These are phyloP conservation scores for Macquaria ambigua DNA, from an alignment of 2,113 vertebrate genomes.

Conservation along the genomic window DNA sequence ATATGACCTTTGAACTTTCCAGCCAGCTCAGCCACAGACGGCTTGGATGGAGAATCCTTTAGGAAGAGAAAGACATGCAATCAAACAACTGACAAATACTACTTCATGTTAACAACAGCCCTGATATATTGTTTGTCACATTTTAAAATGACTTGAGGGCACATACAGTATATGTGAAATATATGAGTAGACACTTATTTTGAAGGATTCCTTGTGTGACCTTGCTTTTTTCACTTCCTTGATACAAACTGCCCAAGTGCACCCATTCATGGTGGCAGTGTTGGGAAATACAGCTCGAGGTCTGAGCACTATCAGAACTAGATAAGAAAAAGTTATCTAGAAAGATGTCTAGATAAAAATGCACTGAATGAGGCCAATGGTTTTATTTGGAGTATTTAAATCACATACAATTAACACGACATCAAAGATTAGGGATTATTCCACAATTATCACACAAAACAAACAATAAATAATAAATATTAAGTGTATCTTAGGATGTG, in stretches of 20 bases:
- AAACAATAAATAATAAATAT: not conserved
- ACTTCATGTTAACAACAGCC: not conserved
- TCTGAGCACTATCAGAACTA: not conserved
- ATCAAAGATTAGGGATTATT: not conserved
- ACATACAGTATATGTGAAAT: not conserved
- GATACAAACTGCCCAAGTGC: not conserved
- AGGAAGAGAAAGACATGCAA: constrained; percentile 24
- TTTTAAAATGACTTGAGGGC: not conserved
- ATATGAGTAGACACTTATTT: not conserved
- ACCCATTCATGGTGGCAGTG: not conserved
- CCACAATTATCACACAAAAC: not conserved
- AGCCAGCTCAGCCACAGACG: constrained; percentile 84
- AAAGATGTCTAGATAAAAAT: too few relatives aligned
- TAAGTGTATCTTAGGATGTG: not conserved
- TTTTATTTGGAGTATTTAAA: not conserved
- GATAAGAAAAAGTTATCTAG: not conserved
- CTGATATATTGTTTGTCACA: not conserved
- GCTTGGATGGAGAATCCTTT: constrained; percentile 81
- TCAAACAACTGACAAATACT: not conserved
- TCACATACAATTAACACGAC: not conserved
- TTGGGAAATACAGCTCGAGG: not conserved
- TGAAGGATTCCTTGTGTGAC: not conserved
- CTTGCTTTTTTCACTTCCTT: not conserved
- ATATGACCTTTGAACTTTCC: constrained; percentile 81
- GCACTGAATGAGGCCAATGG: not conserved